Evolutionary conservation across 2,888 invertebrate genomes (phyloP), one percentile per base, ranked within the genome.

Genomic region (Argynnis bischoffii): DNA sequence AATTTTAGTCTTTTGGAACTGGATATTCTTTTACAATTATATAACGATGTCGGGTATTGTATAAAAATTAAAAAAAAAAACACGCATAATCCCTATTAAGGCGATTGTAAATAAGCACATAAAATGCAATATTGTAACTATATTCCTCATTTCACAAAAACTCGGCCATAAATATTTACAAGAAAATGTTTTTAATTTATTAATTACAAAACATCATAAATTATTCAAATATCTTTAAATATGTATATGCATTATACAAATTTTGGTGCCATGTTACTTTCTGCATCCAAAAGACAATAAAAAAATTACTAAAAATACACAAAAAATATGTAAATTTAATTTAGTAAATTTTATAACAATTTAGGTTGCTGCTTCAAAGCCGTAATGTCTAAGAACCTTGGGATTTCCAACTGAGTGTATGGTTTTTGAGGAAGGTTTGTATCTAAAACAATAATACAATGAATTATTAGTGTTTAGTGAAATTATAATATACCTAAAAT

Each of bases 281-380:
- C 6, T 35, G 50, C n/a, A 35, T 31, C 18, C 13, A 51, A 61
- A 14, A 51, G 1, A 3, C 31, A 16, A 14, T 35, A 5, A n/a
- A 18, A n/a, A 60, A 51, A 14, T 6, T 26, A 15, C 1, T 2
- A 15, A 11, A 47, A 70, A 61, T 64, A 63, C 59, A 66, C 59
- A 69, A 63, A 68, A 64, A 66, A 35, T 59, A 61, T 66, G 35
- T 16, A 51, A 53, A 63, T 48, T 55, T 15, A 21, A 59, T 48
- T 55, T 18, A 21, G 41, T 18, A 51, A n/a, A 26, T 61, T 11
- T 63, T 26, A 90, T 77, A 95, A 87, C 69, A 95, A 89, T 85
- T 96, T 95, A 0, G 95, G 95, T 82, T 95, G 95, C 76, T 94
- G 94, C 81, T 95, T 95, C 63, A 96, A 87, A 57, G 95, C 94